These are phyloP conservation scores for Drosophila flavopinicola DNA, from an alignment of 2,888 invertebrate species.

Conservation along the genomic window DNA sequence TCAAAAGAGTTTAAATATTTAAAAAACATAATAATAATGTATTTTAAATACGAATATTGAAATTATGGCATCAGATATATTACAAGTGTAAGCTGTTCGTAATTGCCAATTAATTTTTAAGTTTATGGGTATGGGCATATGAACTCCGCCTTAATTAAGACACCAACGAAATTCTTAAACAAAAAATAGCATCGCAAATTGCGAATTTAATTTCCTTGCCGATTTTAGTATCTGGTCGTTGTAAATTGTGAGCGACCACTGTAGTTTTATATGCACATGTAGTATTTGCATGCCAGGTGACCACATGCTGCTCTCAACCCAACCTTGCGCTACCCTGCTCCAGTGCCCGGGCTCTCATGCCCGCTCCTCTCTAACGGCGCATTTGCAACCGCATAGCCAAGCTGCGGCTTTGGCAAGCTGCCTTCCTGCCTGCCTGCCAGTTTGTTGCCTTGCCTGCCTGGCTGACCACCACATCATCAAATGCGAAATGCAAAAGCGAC, in stretches of 20 bases:
- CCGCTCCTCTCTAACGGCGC: conserved; percentile 57
- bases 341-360: background rate
- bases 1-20: too few relatives aligned
- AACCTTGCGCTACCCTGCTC: conserved; percentile 5
- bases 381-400: conserved; percentile 61
- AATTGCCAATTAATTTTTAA: too few relatives aligned
- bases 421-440: conserved; percentile 22
- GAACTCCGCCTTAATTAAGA: too few relatives aligned
- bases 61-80: too few relatives aligned
- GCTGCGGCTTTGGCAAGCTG: conserved; percentile 39
- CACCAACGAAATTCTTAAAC: too few relatives aligned
- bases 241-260: background rate
- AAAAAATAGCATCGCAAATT: too few relatives aligned
- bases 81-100: too few relatives aligned
- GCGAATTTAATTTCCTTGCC: too few relatives aligned
- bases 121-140: too few relatives aligned
- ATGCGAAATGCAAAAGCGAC: conserved; percentile 65
- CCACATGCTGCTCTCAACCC: conserved; percentile 65
- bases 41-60: too few relatives aligned
- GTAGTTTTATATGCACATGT: conserved; percentile 11
- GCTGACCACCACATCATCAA: conserved; percentile 75
- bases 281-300: conserved; percentile 46
- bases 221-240: too few relatives aligned
- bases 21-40: too few relatives aligned
- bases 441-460: conserved; percentile 26